Evolutionary conservation across 2,888 invertebrate species (phyloP).

Genomic region (Drosophila helvetica): DNA sequence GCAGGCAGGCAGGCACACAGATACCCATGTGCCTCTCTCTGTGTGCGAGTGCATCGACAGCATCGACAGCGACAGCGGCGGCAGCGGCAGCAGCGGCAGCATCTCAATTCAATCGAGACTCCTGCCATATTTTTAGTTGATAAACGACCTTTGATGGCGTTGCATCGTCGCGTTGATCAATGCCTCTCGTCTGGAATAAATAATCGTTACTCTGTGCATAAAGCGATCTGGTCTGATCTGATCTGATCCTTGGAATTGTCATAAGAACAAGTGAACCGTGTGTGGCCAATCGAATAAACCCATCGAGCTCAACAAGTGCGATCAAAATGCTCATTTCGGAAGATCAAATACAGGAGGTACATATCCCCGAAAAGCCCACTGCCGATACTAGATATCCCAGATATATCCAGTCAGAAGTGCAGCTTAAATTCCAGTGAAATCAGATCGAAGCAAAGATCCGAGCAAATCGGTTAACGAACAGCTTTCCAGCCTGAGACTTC

Average conservation of each 20-base stretch:
- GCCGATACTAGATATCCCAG: not conserved
- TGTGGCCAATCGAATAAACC: not conserved
- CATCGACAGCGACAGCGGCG: constrained; percentile 26
- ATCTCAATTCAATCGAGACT: constrained; percentile 51
- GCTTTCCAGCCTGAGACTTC: constrained; percentile 52
- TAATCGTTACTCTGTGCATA: constrained; percentile 9
- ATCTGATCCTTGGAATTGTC: constrained; percentile 4
- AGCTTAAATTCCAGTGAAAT: constrained; percentile 25
- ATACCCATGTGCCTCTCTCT: constrained; percentile 20
- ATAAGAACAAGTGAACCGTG: constrained; percentile 15
- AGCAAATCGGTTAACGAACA: constrained; percentile 13
- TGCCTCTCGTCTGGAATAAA: constrained; percentile 33
- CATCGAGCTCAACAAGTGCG: constrained; percentile 19
- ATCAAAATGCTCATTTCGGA: constrained; percentile 81
- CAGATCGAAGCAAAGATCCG: constrained; percentile 4
- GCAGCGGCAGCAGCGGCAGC: constrained; percentile 44
- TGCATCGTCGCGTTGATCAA: constrained; percentile 80
- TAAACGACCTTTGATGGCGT: constrained; percentile 83
- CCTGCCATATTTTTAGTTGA: constrained; percentile 83
- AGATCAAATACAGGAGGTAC: constrained; percentile 83
- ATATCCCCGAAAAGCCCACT: not conserved
- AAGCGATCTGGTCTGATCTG: not conserved
- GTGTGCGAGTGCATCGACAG: constrained; percentile 45
- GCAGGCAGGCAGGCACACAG: constrained; percentile 15
- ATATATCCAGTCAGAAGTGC: constrained; percentile 19